Evolutionary conservation across 2,888 invertebrate genomes (phyloP).

Genomic region (Operophtera brumata): DNA sequence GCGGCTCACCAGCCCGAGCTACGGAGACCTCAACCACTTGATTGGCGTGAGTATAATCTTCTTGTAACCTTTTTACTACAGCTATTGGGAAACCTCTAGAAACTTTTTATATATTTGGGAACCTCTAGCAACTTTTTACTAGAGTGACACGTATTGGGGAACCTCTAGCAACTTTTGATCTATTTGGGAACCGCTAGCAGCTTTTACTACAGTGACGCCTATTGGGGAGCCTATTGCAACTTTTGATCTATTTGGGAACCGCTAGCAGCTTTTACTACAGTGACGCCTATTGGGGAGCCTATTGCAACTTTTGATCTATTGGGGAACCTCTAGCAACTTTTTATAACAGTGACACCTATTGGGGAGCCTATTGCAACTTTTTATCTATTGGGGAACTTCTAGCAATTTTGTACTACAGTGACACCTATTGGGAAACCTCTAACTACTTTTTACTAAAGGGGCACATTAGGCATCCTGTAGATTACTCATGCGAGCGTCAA

Average conservation of each 20-base stretch:
- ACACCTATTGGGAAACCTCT: neutral
- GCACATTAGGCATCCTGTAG: neutral
- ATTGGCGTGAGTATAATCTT: slow-evolving; percentile 75
- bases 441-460: neutral
- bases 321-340: neutral
- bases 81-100: no score
- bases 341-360: neutral
- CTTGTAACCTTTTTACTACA: neutral
- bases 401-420: no score
- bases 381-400: neutral
- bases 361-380: neutral
- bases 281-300: neutral
- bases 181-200: neutral
- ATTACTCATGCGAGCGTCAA: no score
- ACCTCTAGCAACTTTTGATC: neutral
- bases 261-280: neutral
- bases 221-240: no score
- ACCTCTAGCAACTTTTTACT: neutral
- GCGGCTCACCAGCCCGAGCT: slow-evolving; percentile 86
- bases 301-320: neutral
- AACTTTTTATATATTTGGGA: neutral
- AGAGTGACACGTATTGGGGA: neutral
- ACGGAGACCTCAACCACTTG: slow-evolving; percentile 89
- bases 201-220: neutral
- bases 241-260: no score